Evolutionary conservation across 1,140 invertebrate species (phyloP).

Genomic region (Bombyx mandarina): DNA sequence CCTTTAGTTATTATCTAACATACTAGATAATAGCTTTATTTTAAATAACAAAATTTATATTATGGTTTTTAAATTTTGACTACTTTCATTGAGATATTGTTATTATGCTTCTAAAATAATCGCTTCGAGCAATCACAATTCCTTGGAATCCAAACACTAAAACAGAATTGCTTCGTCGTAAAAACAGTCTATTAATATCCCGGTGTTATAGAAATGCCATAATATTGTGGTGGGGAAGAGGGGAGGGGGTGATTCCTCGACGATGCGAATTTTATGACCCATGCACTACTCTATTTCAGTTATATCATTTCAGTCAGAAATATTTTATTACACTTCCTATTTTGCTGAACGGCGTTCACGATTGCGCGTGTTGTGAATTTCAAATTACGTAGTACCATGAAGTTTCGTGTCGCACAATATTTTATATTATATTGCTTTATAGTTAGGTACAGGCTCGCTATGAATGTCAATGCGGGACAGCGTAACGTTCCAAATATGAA

Average conservation of each 20-base stretch:
- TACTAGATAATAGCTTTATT: too few species aligned
- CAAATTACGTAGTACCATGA: slow-evolving; percentile 31
- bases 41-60: too few species aligned
- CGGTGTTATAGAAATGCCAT: slow-evolving; percentile 15
- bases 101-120: too few species aligned
- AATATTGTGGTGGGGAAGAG: background rate
- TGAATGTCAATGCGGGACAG: slow-evolving; percentile 17
- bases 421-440: slow-evolving; percentile 20
- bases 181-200: slow-evolving; percentile 13
- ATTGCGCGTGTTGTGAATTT: slow-evolving; percentile 51
- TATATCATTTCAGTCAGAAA: slow-evolving; percentile 56
- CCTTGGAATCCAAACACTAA: too few species aligned
- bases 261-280: slow-evolving; percentile 35
- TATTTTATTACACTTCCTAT: slow-evolving; percentile 63
- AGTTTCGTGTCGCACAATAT: slow-evolving; percentile 22
- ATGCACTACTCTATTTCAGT: slow-evolving; percentile 50
- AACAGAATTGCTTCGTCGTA: slow-evolving; percentile 8
- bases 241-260: slow-evolving; percentile 9
- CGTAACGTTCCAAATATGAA: slow-evolving; percentile 8
- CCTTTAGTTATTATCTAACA: too few species aligned
- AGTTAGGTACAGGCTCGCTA: slow-evolving; percentile 10
- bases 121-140: too few species aligned
- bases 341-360: slow-evolving; percentile 47
- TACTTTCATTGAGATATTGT: too few species aligned
- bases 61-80: too few species aligned